phyloP scores from a whole-genome alignment of 1,140 invertebrate species.

The Papilio xuthus region DNA sequence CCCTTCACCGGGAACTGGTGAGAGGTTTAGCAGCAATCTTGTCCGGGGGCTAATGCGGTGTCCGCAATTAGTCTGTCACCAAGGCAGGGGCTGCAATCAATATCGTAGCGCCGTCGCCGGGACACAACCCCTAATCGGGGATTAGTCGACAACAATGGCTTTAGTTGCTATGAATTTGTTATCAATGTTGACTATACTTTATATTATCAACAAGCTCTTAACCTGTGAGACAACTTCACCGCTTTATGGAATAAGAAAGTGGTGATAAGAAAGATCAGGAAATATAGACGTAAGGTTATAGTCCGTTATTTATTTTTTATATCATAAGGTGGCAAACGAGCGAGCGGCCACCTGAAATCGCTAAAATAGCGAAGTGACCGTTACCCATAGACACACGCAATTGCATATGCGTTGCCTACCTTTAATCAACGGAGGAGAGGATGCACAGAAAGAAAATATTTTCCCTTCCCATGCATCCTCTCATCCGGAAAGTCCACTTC shows the following conservation, averaged over 20 bases:
- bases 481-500: no score
- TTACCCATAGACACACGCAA: no score
- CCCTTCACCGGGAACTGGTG: conserved; percentile 1
- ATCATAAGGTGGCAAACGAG: no score
- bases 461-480: no score
- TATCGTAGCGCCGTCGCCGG: conserved; percentile 40
- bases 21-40: conserved; percentile 23
- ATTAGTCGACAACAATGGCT: neutral
- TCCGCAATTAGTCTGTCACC: conserved; percentile 52
- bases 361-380: no score
- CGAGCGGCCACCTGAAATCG: no score
- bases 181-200: neutral
- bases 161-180: conserved; percentile 12
- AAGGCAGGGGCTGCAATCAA: conserved; percentile 50
- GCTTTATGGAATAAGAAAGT: neutral
- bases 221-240: neutral
- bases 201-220: neutral
- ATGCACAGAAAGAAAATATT: no score
- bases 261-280: no score
- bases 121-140: conserved; percentile 1
- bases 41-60: conserved; percentile 43
- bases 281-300: no score
- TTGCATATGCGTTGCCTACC: no score
- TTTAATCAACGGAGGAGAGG: no score
- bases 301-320: no score